phyloP scores from a whole-genome alignment of 2,113 vertebrate species.

The Pygathrix nemaeus region DNA sequence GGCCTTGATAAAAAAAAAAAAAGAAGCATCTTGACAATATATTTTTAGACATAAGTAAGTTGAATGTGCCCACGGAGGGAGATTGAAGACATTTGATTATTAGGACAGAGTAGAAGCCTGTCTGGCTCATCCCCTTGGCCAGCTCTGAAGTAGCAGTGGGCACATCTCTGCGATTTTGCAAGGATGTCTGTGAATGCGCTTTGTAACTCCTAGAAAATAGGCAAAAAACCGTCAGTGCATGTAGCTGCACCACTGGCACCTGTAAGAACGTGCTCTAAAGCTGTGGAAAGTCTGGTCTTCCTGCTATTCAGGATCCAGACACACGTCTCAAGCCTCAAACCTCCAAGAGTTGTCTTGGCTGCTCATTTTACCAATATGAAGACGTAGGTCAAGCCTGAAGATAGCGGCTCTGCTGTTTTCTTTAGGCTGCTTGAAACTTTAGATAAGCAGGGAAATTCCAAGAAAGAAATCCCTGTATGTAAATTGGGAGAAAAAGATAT shows the following conservation, averaged over 20 bases:
- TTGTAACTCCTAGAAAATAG: not conserved
- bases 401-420: not conserved
- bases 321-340: not conserved
- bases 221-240: not conserved
- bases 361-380: not conserved
- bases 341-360: not conserved
- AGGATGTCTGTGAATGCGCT: not conserved
- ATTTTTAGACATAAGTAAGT: not conserved
- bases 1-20: not conserved
- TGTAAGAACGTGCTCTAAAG: not conserved
- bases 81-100: not conserved
- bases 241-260: not conserved
- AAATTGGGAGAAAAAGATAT: not conserved
- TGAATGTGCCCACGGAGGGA: not conserved
- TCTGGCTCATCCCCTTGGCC: not conserved
- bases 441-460: not conserved
- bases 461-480: not conserved
- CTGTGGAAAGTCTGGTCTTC: not conserved
- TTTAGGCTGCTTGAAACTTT: not conserved
- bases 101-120: not conserved
- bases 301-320: not conserved
- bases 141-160: not conserved
- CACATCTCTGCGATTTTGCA: accelerated
- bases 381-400: not conserved
- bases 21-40: not conserved